Evolutionary conservation across 1,140 invertebrate genomes (phyloP).

Genomic region (Halictus rubicundus): DNA sequence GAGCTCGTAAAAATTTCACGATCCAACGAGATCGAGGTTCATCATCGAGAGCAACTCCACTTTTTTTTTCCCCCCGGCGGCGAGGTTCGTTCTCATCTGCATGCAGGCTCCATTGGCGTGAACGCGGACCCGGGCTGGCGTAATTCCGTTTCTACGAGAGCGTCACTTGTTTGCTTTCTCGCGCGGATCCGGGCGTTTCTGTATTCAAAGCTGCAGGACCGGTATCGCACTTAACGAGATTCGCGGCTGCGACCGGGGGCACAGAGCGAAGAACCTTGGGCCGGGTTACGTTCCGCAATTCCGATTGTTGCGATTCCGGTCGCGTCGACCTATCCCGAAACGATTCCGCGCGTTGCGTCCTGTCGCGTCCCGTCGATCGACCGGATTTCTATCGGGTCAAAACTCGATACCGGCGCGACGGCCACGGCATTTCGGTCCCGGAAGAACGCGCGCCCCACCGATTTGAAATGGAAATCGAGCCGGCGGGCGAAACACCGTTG

Average conservation of each 20-base stretch:
- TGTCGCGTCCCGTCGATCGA: too few relatives aligned
- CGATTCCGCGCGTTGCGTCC: background rate
- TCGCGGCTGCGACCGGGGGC: background rate
- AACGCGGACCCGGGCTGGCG: too few relatives aligned
- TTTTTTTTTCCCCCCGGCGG: too few relatives aligned
- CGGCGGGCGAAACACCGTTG: background rate
- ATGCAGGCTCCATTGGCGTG: too few relatives aligned
- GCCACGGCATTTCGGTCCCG: slow-evolving; percentile 26
- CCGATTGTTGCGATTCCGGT: too few relatives aligned
- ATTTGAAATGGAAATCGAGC: slow-evolving; percentile 52
- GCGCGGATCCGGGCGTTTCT: background rate
- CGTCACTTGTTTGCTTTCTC: background rate
- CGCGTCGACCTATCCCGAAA: background rate
- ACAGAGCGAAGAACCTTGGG: too few relatives aligned
- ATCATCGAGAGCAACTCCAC: too few relatives aligned
- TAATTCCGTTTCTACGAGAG: too few relatives aligned
- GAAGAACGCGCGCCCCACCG: slow-evolving; percentile 4
- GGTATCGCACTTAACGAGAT: slow-evolving; percentile 19
- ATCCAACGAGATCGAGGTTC: too few relatives aligned
- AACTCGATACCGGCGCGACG: background rate
- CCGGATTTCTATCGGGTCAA: background rate
- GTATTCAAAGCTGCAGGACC: slow-evolving; percentile 11
- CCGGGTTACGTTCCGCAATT: too few relatives aligned
- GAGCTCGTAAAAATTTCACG: too few relatives aligned
- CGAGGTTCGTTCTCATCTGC: too few relatives aligned